Evolutionary conservation across 1,140 invertebrate genomes (phyloP), one percentile per base, ranked within the genome.

Genomic region (Zaprionus vittiger): DNA sequence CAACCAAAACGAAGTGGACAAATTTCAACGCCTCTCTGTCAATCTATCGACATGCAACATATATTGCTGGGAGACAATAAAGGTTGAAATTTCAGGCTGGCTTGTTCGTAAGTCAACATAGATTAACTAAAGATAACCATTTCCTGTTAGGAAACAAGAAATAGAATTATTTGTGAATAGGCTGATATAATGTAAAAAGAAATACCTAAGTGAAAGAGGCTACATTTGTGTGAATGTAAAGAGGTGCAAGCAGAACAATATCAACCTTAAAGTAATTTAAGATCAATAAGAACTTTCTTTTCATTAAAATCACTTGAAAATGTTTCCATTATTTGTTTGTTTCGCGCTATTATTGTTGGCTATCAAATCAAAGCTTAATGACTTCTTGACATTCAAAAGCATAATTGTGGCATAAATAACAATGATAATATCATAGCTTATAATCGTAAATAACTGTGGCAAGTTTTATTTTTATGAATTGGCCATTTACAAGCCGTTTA

Each of bases 401-500:
- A 47, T 47, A 47, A 47, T 47, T 47, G n/a, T 47, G 41, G n/a
- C 4, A 47, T 47, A 47, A 47, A 47, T 47, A 47, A 17, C 41
- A 7, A 47, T 20, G 41, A 47, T 47, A 47, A 47, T 47, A 47
- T 47, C 41, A 47, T 17, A 17, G 15, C 41, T 5, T 12, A 24
- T 52, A 52, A 52, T 14, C 11, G 47, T 52, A 24, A 52, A 20
- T 52, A 52, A 52, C 47, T 52, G 17, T 14, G 11, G 4, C 47
- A 52, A 52, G 47, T 52, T 52, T 52, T 12, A 24, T 12, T 52
- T 24, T 52, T 52, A 24, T 60, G 6, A 24, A 60, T 60, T 60
- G 57, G 2, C 37, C 26, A 60, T 60, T 60, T 60, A 60, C 38
- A 38, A 34, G 34, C 38, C 20, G 20, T 24, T 41, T 44, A 60